These are phyloP conservation scores for Monomorium pharaonis DNA, from an alignment of 1,140 invertebrate species.

Conservation along the genomic window DNA sequence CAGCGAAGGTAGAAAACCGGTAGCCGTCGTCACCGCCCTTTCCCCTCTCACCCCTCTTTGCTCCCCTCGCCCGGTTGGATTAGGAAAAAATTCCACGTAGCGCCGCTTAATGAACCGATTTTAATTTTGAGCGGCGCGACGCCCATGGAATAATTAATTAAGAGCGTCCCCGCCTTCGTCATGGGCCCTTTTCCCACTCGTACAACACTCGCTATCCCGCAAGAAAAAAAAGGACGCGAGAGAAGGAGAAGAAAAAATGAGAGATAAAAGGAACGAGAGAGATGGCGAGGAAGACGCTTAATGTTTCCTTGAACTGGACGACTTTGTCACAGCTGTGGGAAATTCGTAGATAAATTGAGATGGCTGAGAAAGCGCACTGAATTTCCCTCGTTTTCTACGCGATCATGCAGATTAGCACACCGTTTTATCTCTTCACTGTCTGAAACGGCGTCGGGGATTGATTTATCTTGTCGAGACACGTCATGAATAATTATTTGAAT, in stretches of 20 bases:
- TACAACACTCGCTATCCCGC: not conserved
- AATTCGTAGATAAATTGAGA: conserved; percentile 57
- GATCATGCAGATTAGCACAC: conserved; percentile 43
- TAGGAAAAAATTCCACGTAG: conserved; percentile 70
- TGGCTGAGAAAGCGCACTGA: conserved; percentile 18
- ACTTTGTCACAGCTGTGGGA: conserved; percentile 27
- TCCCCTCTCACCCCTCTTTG: not conserved
- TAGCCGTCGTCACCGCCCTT: conserved; percentile 35
- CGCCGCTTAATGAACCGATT: conserved; percentile 74
- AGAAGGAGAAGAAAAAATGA: not conserved
- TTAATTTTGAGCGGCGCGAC: conserved; percentile 72
- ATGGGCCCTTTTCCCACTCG: conserved; percentile 11
- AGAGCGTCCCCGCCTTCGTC: conserved; percentile 42
- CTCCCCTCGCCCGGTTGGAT: conserved; percentile 9
- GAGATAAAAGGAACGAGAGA: conserved; percentile 24
- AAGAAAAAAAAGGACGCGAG: not conserved
- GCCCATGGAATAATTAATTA: conserved; percentile 76
- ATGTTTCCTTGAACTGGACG: not conserved
- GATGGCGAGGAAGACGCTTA: not conserved
- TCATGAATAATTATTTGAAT: conserved; percentile 12
- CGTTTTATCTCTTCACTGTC: not conserved
- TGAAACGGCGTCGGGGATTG: not conserved
- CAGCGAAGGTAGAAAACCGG: conserved; percentile 48
- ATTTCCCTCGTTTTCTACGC: conserved; percentile 51
- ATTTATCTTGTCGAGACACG: conserved; percentile 18